A percentile compares a stretch with the other conserved stretches of the same genome.
phyloP scores from a whole-genome alignment of 1,140 invertebrate species.

The Gryon sp. region DNA sequence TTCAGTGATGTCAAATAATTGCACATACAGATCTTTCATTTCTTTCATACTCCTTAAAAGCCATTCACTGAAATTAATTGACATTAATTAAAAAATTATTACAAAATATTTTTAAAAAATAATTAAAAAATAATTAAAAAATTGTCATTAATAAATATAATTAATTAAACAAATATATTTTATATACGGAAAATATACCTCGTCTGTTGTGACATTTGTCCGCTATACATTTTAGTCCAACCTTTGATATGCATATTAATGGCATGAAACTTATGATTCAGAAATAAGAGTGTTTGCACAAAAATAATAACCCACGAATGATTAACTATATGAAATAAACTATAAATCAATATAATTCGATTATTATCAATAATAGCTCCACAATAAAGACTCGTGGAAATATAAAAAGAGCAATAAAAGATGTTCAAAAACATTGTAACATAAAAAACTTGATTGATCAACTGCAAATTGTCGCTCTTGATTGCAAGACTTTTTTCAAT shows the following conservation, averaged over 20 bases:
- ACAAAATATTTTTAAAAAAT: neutral
- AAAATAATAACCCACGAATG: slow-evolving; percentile 41
- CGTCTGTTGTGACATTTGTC: neutral
- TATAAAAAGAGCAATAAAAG: neutral
- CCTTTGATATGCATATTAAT: slow-evolving; percentile 30
- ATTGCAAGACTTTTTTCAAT: slow-evolving; percentile 11
- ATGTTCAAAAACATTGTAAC: neutral
- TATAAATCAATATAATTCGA: slow-evolving; percentile 22
- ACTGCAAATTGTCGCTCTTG: slow-evolving; percentile 9
- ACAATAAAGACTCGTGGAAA: neutral
- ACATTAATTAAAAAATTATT: neutral
- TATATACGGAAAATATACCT: neutral
- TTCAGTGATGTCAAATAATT: slow-evolving; percentile 38
- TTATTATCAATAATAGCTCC: neutral
- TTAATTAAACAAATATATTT: too few species aligned
- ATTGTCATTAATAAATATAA: too few species aligned
- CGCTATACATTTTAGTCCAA: slow-evolving; percentile 5
- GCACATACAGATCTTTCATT: slow-evolving; percentile 25
- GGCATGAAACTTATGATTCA: slow-evolving; percentile 16
- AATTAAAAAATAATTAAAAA: neutral
- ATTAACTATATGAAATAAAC: slow-evolving; percentile 29
- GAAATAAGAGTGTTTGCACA: neutral
- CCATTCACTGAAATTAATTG: neutral
- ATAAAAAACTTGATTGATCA: neutral
- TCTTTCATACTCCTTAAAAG: slow-evolving; percentile 5